These are phyloP conservation scores for Spea multiplicata DNA, from an alignment of 2,113 vertebrate genomes.

Conservation along the genomic window DNA sequence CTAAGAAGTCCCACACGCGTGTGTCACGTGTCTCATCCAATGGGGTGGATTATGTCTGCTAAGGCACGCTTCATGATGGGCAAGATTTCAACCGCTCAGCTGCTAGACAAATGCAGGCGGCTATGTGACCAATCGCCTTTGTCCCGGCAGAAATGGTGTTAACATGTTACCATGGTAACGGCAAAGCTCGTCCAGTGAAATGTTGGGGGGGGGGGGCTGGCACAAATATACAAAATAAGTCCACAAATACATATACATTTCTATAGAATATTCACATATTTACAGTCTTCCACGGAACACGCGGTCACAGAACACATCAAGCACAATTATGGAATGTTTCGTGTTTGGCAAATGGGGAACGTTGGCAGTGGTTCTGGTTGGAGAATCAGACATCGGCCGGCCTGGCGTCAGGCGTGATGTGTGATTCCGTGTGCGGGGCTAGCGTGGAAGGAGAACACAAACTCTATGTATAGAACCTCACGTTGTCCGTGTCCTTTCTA, in stretches of 20 bases:
- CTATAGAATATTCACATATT: background rate
- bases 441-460: background rate
- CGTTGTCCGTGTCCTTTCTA: too few species aligned
- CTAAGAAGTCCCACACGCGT: conserved; percentile 37
- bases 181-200: conserved; percentile 5
- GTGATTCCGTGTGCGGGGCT: background rate
- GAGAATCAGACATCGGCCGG: too few species aligned
- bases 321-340: conserved; percentile 38
- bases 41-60: conserved; percentile 36
- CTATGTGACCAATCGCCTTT: background rate
- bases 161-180: background rate
- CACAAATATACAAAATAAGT: conserved; percentile 42
- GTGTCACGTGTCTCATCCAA: conserved; percentile 24
- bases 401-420: background rate
- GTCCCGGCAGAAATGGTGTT: conserved; percentile 6
- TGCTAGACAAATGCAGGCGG: conserved; percentile 14
- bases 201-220: conserved; percentile 3
- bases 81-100: conserved; percentile 33
- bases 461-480: too few species aligned
- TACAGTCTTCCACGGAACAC: background rate
- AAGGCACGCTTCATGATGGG: conserved; percentile 44
- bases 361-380: conserved; percentile 12
- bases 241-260: conserved; percentile 31
- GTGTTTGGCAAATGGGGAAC: conserved; percentile 43
- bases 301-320: background rate